Conservation (phyloP, 2,888 invertebrate genomes). For the Diogma glabrata region DNA sequence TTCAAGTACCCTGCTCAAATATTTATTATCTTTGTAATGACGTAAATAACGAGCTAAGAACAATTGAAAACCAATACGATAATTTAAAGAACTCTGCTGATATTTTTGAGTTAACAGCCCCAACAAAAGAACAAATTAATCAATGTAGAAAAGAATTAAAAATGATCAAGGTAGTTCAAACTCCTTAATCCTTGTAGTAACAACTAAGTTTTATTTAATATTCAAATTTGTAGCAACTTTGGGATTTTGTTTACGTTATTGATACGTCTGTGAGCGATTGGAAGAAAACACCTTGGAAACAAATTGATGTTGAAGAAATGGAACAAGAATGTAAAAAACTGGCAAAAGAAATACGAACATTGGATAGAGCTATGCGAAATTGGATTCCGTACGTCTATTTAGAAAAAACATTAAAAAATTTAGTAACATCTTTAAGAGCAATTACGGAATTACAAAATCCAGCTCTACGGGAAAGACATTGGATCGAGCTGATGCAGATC, state of each 20-base stretch:
- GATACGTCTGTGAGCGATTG: constrained; percentile 76
- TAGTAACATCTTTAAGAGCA: constrained; percentile 84
- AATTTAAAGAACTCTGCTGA: constrained; percentile 59
- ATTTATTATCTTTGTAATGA: constrained; percentile 60
- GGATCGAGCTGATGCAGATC: constrained; percentile 86
- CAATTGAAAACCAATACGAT: constrained; percentile 56
- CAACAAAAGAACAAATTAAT: constrained; percentile 69
- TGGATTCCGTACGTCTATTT: constrained; percentile 69
- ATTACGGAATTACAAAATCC: constrained; percentile 92
- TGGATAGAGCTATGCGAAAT: constrained; percentile 68
- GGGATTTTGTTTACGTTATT: constrained; percentile 81
- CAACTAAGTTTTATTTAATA: neutral
- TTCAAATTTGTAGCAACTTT: constrained; percentile 48
- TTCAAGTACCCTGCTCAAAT: constrained; percentile 50
- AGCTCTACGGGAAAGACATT: constrained; percentile 85
- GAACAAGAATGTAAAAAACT: constrained; percentile 90
- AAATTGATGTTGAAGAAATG: constrained; percentile 88
- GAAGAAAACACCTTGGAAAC: constrained; percentile 89
- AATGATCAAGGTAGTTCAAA: constrained; percentile 48
- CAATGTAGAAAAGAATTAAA: constrained; percentile 65
- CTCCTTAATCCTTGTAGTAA: too few relatives aligned
- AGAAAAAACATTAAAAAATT: constrained; percentile 77
- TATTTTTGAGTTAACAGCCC: constrained; percentile 75
- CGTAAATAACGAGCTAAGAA: constrained; percentile 49
- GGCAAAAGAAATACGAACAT: constrained; percentile 65